phyloP scores from a whole-genome alignment of 2,888 invertebrate genomes.

The Acleris sparsana region DNA sequence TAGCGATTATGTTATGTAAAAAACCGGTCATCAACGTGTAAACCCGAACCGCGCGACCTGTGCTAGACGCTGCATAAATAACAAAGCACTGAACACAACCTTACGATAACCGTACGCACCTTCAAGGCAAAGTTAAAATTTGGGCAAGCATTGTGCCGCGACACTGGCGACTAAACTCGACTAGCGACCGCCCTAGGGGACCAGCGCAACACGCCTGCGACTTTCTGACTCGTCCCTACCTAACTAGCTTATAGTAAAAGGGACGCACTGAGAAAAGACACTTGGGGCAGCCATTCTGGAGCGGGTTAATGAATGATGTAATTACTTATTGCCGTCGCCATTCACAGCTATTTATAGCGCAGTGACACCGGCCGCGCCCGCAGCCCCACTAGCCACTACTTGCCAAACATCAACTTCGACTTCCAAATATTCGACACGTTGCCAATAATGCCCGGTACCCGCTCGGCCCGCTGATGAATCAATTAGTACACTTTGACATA shows the following conservation, averaged over 20 bases:
- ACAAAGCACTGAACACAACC: background rate
- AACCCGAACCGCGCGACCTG: background rate
- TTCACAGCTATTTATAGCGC: constrained; percentile 62
- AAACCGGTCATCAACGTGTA: background rate
- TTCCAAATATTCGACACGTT: constrained; percentile 29
- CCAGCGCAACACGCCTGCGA: background rate
- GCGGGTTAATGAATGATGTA: constrained; percentile 57
- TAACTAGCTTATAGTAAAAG: no score
- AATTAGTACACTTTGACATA: no score
- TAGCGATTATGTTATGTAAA: background rate
- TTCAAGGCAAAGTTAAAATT: no score
- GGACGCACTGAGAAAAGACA: no score
- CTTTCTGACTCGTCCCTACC: no score
- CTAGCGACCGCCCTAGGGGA: background rate
- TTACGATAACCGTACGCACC: background rate
- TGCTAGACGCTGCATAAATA: background rate
- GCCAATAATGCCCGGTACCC: constrained; percentile 11
- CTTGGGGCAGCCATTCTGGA: constrained; percentile 14
- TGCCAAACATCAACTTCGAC: constrained; percentile 15
- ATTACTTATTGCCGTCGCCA: constrained; percentile 58
- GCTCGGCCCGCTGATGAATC: no score
- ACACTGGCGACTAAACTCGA: background rate
- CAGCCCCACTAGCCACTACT: constrained; percentile 15
- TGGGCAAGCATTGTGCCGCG: no score
- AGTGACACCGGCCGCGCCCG: constrained; percentile 45